Base-by-base conservation (phyloP, 1,140 invertebrate species). In the Agraylea sexmaculata region DNA sequence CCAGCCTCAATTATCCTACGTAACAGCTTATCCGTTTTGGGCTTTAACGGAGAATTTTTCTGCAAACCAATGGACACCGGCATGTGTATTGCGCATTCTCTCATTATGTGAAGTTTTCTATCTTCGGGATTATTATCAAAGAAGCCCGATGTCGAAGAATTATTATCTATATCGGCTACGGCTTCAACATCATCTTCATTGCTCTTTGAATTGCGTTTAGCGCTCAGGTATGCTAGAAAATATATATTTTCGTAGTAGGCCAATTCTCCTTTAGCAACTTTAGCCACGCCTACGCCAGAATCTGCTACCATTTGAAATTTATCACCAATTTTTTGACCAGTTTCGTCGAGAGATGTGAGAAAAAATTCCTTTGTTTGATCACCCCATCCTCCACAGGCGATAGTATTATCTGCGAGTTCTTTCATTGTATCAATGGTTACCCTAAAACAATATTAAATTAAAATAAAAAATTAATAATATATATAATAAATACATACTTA, bases 201-300 rank as follows among this genome's bases (percentile, higher is more conserved):
- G 11, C 25, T 27, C 23, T 17, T 28, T 40, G n/a, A 25, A 51
- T 75, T 73, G 8, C 69, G 58, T 37, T 64, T 69, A 1, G 75
- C 72, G 21, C 74, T 69, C 1, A 76, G 55, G 49, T 78, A 67
- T 41, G 75, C 73, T 10, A 87, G 54, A 49, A 74, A 78, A 54
- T 81, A 73, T n/a, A 74, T 64, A 55, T 83, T 87, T 51, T 87
- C 84, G 50, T 84, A 89, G 47, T 85, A 85, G 6, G 79, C 79
- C 46, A 82, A 80, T 11, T 63, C 56, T 23, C 83, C 84, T 50
- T 70, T 63, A 0, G 77, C 71, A 2, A 88, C 77, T 51, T 62
- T 64, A 20, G 69, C 59, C 0, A 80, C 68, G 8, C 76, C 70
- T 41, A 70, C 60, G 0, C 74, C 58, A 10, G 70, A 71, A 38